These are phyloP conservation scores for Sorex fumeus DNA, from an alignment of 2,113 vertebrate genomes.

Conservation along the genomic window DNA sequence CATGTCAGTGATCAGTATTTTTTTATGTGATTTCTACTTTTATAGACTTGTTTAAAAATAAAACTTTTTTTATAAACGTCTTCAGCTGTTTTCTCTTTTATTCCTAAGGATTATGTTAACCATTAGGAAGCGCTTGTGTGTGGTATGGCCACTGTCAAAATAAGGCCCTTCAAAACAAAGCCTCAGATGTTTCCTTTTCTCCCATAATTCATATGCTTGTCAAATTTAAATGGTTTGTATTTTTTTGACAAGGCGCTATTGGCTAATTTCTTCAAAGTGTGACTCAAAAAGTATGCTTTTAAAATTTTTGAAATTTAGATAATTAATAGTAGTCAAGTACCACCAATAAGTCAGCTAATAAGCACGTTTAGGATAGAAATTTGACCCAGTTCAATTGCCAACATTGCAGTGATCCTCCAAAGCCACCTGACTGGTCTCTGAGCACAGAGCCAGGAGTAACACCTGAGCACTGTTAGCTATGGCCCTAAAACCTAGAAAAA, in stretches of 20 bases:
- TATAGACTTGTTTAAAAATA: conserved; percentile 84
- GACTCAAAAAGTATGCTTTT: conserved; percentile 13
- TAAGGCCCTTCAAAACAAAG: not conserved
- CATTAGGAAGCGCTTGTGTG: not conserved
- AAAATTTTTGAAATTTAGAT: not conserved
- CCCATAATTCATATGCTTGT: not conserved
- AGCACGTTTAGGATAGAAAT: not conserved
- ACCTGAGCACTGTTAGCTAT: no score
- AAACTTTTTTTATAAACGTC: conserved; percentile 82
- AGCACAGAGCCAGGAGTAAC: no score
- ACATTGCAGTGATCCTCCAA: not conserved
- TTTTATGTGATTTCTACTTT: conserved; percentile 84
- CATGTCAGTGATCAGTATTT: conserved; percentile 81
- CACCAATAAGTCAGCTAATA: not conserved
- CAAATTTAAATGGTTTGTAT: conserved; percentile 41
- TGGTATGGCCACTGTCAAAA: not conserved
- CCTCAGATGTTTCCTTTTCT: not conserved
- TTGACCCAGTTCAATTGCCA: not conserved
- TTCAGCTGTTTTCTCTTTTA: conserved; percentile 24
- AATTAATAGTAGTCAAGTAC: not conserved
- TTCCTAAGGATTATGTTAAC: not conserved
- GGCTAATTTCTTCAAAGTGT: not conserved
- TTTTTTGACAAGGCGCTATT: not conserved
- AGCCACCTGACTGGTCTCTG: no score
- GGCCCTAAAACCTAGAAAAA: no score